These are phyloP conservation scores for Leptinotarsa peninsularis DNA, from an alignment of 2,888 invertebrate genomes.

Conservation along the genomic window DNA sequence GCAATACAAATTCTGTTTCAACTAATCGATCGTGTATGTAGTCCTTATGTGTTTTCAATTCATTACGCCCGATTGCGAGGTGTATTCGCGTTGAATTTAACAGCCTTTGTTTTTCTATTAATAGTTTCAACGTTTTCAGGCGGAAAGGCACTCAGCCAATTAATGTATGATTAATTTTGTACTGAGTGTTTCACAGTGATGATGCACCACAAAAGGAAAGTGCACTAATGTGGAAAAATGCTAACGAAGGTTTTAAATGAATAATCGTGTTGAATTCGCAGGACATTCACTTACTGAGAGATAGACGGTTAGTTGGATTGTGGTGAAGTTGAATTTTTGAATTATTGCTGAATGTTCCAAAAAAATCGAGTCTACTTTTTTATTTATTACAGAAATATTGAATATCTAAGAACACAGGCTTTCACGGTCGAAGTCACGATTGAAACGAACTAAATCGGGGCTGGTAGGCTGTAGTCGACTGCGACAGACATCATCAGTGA, in stretches of 20 bases:
- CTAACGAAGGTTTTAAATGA: neutral
- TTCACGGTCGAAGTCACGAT: too few species aligned
- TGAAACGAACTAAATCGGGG: too few species aligned
- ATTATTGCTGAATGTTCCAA: too few species aligned
- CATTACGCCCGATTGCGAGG: constrained; percentile 9
- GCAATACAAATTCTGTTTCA: neutral
- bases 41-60: neutral
- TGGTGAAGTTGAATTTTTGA: too few species aligned
- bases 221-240: constrained; percentile 1
- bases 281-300: too few species aligned
- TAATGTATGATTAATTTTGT: constrained; percentile 18
- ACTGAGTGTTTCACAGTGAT: constrained; percentile 12
- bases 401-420: too few species aligned
- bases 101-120: constrained; percentile 18
- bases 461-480: too few species aligned
- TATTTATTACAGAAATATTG: too few species aligned
- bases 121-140: constrained; percentile 13
- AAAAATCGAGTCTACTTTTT: too few species aligned
- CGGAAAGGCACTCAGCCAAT: constrained; percentile 20
- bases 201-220: constrained; percentile 2
- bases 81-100: constrained; percentile 13
- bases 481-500: too few species aligned
- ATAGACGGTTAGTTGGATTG: too few species aligned
- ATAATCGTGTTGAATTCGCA: neutral
- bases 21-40: neutral